Evolutionary conservation across 2,113 vertebrate genomes (phyloP).

Genomic region (Collichthys lucidus): DNA sequence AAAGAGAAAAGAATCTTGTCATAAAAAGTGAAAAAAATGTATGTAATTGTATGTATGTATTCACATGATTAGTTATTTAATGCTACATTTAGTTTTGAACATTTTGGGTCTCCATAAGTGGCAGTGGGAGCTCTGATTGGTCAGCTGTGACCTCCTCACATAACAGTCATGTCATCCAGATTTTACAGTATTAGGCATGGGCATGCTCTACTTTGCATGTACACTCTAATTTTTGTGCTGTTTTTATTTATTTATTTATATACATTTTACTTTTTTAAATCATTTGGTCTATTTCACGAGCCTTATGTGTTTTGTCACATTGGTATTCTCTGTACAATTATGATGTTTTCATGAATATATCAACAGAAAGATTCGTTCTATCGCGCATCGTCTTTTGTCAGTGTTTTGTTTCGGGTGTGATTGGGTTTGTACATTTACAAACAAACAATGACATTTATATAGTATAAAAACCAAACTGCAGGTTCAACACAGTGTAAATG

Average conservation of each 20-base stretch:
- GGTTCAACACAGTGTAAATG: not conserved
- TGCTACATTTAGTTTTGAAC: not conserved
- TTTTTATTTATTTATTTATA: not conserved
- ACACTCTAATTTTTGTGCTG: not conserved
- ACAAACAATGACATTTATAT: not conserved
- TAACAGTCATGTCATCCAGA: not conserved
- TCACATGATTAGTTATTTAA: not conserved
- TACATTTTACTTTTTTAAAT: too few species aligned
- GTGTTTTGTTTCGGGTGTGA: not conserved
- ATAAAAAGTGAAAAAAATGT: too few species aligned
- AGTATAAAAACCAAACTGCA: not conserved
- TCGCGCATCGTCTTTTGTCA: not conserved
- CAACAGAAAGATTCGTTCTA: not conserved
- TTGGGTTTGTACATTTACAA: not conserved
- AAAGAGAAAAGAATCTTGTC: not conserved
- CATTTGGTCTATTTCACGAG: too few species aligned
- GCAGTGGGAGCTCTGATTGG: not conserved
- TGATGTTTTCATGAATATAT: not conserved
- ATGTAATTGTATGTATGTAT: not conserved
- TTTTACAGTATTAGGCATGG: not conserved
- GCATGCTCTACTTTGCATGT: not conserved
- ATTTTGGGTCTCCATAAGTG: not conserved
- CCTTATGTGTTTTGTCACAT: too few species aligned
- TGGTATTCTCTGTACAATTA: too few species aligned
- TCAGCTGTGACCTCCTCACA: constrained; percentile 2